Evolutionary conservation across 2,797 vertebrate genomes (phyloP).

Genomic region (Oreochromis mossambicus): DNA sequence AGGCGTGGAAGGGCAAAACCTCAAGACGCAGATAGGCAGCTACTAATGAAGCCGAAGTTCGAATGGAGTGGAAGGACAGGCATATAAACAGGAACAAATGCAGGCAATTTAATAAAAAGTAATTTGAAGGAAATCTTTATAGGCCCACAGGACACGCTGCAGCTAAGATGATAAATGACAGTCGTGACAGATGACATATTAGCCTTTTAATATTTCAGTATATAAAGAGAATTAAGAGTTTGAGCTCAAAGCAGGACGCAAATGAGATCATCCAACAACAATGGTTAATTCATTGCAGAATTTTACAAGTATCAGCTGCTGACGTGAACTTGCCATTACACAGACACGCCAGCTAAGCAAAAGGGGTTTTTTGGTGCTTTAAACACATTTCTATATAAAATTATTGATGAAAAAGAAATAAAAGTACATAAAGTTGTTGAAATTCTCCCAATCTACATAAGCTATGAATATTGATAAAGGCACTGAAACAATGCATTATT

Average conservation of each 20-base stretch:
- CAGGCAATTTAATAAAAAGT: slow-evolving; percentile 61
- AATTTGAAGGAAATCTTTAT: slow-evolving; percentile 51
- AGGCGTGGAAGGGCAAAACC: slow-evolving; percentile 43
- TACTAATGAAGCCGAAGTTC: slow-evolving; percentile 44
- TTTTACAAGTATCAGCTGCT: slow-evolving; percentile 53
- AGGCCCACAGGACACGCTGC: slow-evolving; percentile 51
- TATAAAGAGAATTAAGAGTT: slow-evolving; percentile 67
- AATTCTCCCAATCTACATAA: slow-evolving; percentile 42
- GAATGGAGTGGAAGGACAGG: slow-evolving; percentile 47
- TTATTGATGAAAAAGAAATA: background rate
- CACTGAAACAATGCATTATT: slow-evolving; percentile 66
- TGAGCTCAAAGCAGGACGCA: slow-evolving; percentile 48
- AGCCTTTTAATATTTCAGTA: slow-evolving; percentile 75
- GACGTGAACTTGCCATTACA: background rate
- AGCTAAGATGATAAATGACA: slow-evolving; percentile 65
- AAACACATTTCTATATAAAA: background rate
- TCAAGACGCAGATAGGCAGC: slow-evolving; percentile 43
- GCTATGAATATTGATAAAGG: slow-evolving; percentile 71
- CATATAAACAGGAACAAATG: slow-evolving; percentile 58
- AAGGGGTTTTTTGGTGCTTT: background rate
- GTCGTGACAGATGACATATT: slow-evolving; percentile 69
- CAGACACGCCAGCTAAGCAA: slow-evolving; percentile 7
- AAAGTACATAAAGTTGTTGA: slow-evolving; percentile 43
- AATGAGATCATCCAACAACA: slow-evolving; percentile 67
- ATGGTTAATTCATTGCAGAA: slow-evolving; percentile 65